These are phyloP conservation scores for Lamproptera curius DNA, from an alignment of 2,888 invertebrate species.

Conservation along the genomic window DNA sequence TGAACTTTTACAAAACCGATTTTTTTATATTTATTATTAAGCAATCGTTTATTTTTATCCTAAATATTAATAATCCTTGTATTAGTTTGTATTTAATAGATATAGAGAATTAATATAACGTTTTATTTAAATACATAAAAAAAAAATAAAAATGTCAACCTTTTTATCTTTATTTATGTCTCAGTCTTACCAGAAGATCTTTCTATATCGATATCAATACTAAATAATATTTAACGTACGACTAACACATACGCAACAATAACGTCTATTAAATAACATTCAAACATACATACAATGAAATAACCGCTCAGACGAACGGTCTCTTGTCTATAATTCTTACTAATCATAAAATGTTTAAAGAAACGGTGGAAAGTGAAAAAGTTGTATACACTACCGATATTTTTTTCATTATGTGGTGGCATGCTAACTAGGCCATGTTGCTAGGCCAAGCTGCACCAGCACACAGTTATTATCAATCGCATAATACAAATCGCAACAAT, in stretches of 20 bases:
- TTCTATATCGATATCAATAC: not conserved
- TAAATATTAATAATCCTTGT: not conserved
- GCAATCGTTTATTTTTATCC: slow-evolving; percentile 1
- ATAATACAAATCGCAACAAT: slow-evolving; percentile 94
- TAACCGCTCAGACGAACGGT: slow-evolving; percentile 27
- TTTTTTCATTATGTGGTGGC: slow-evolving; percentile 81
- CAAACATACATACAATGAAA: slow-evolving; percentile 19
- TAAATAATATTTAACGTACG: slow-evolving; percentile 24
- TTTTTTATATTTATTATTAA: slow-evolving; percentile 14
- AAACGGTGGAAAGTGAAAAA: not conserved
- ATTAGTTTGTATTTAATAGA: no score
- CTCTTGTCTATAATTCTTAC: slow-evolving; percentile 15
- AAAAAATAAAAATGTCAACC: no score
- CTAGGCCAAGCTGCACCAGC: slow-evolving; percentile 76
- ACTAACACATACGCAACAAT: slow-evolving; percentile 23
- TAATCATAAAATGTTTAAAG: not conserved
- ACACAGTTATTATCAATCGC: slow-evolving; percentile 83
- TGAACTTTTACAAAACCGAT: slow-evolving; percentile 3
- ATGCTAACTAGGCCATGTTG: slow-evolving; percentile 79
- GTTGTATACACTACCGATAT: slow-evolving; percentile 70
- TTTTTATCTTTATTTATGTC: slow-evolving; percentile 27
- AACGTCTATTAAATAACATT: slow-evolving; percentile 5
- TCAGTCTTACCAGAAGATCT: slow-evolving; percentile 36
- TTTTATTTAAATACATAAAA: no score
- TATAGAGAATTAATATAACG: no score